phyloP scores from a whole-genome alignment of 2,888 invertebrate genomes.

The Lepidocyrtoides sp. region DNA sequence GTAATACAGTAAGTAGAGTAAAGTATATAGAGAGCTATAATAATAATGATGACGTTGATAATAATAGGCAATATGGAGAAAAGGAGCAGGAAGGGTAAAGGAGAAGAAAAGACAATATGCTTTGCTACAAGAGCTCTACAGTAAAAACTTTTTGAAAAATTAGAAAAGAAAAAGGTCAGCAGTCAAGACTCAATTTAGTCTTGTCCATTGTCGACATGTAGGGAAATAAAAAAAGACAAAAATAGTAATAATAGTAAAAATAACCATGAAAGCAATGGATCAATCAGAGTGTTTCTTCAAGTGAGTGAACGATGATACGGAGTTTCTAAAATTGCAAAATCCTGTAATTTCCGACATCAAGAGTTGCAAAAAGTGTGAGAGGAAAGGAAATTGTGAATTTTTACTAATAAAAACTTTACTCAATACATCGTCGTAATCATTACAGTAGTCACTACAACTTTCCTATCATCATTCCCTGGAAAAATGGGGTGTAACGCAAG shows the following conservation, averaged over 20 bases:
- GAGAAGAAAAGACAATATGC: neutral
- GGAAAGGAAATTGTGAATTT: neutral
- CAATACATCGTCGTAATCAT: constrained; percentile 6
- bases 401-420: no score
- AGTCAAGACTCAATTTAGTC: neutral
- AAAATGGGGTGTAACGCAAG: constrained; percentile 72
- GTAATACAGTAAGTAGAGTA: neutral
- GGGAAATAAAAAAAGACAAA: neutral
- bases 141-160: neutral
- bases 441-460: constrained; percentile 18
- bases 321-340: no score
- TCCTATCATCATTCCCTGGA: neutral
- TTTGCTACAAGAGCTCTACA: neutral
- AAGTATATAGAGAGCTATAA: neutral
- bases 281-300: no score
- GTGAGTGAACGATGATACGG: no score
- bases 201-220: neutral
- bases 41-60: constrained; percentile 29
- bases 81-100: neutral
- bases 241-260: neutral
- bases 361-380: no score
- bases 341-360: no score
- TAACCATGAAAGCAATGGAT: neutral
- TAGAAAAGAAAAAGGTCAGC: constrained; percentile 33
- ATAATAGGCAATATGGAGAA: constrained; percentile 17